Base-by-base conservation (phyloP, 2,888 invertebrate species). In the Tetanocera ferruginea region DNA sequence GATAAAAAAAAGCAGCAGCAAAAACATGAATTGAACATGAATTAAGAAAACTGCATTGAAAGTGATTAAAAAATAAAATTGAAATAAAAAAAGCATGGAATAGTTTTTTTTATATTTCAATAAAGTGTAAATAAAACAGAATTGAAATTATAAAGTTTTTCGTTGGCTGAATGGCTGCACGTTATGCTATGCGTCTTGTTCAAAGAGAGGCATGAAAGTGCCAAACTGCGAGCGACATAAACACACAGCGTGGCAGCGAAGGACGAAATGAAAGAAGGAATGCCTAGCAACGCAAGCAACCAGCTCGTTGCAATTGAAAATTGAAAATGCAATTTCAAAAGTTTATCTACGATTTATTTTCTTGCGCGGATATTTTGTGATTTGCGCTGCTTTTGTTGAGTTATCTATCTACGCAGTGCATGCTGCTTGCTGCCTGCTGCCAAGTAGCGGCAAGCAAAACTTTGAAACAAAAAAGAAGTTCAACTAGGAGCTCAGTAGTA, bases 321-420 rank as follows among this genome's bases (percentile, higher is more conserved):
- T 71, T 71, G 57, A 71, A 71, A 57, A 57, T 71, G 52, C 71
- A 31, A 71, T 71, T 71, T 71, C 52, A n/a, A 71, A 71, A 71
- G 71, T 71, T 71, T 71, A 34, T 71, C 71, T 71, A 71, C 57
- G 52, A 55, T 71, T 71, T 55, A 71, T 71, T 34, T 52, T 71
- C 71, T 55, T 55, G 55, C 37, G 37, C n/a, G 31, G 57, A 57
- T 37, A 57, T 57, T 72, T 72, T 57, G 19, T 28, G 37, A 71
- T 23, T 31, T 55, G 23, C 69, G 57, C 34, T 31, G 34, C 34
- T 64, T 31, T 31, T 64, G 19, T 31, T 64, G n/a, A n/a, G 28
- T 64, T 34, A 66, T 34, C 2, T 34, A 66, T 34, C 25, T 57
- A 28, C 23, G 28, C 28, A 14, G 11, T 60, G 8, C 19, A 60